phyloP scores from a whole-genome alignment of 2,113 vertebrate species.

The Caracal caracal region DNA sequence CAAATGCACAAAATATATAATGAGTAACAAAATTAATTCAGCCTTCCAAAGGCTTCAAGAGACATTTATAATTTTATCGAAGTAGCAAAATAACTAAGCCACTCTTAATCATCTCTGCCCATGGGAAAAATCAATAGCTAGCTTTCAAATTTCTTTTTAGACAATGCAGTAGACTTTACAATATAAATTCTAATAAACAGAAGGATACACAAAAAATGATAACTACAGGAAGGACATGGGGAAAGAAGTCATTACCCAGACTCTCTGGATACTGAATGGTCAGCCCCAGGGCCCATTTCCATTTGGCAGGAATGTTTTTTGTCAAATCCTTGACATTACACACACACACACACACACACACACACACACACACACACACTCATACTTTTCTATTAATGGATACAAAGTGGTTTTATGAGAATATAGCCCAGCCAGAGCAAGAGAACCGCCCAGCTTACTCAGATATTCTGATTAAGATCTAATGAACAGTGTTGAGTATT shows the following conservation, averaged over 20 bases:
- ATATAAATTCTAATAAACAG: neutral
- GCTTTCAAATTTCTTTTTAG: neutral
- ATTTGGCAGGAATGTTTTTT: neutral
- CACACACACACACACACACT: neutral
- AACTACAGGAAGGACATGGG: neutral
- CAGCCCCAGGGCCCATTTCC: neutral
- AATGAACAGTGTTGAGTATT: neutral
- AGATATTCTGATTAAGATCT: neutral
- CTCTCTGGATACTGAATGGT: neutral
- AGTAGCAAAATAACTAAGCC: neutral
- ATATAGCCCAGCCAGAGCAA: neutral
- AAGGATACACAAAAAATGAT: neutral
- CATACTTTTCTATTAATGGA: neutral
- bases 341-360: neutral
- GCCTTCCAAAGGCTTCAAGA: neutral
- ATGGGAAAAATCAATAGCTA: neutral
- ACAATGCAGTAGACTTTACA: neutral
- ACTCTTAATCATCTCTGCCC: conserved; percentile 26
- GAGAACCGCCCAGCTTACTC: neutral
- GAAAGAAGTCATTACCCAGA: neutral
- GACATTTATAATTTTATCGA: conserved; percentile 28
- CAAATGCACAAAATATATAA: neutral
- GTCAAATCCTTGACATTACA: neutral
- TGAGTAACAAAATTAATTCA: conserved; percentile 20
- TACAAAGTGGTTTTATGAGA: neutral